Evolutionary conservation across 2,113 vertebrate species (phyloP).

Genomic region (rabbit (Oryctolagus cuniculus)): DNA sequence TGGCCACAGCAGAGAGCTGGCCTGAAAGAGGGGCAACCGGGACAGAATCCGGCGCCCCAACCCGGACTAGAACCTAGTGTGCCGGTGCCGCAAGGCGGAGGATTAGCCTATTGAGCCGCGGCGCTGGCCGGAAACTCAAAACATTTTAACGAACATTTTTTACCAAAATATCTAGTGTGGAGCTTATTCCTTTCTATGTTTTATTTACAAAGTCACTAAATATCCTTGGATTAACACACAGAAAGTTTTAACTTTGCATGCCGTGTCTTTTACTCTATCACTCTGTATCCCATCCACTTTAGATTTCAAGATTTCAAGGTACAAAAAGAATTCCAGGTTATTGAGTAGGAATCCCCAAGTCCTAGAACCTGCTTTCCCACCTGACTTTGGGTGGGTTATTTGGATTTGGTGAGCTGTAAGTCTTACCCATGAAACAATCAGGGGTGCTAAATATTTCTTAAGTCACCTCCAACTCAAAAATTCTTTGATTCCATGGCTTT

Average conservation of each 20-base stretch:
- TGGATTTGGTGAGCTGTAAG: background rate
- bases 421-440: conserved; percentile 7
- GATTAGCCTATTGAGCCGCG: too few species aligned
- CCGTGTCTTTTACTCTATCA: background rate
- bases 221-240: background rate
- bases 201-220: background rate
- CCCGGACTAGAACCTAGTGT: too few species aligned
- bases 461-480: background rate
- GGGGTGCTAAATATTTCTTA: background rate
- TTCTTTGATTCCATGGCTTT: background rate
- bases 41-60: too few species aligned
- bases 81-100: too few species aligned
- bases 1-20: too few species aligned
- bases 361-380: background rate
- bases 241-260: conserved; percentile 10
- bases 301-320: background rate
- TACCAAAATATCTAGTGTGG: background rate
- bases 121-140: conserved; percentile 31
- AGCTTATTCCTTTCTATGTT: background rate
- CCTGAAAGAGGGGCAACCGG: too few species aligned
- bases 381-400: background rate
- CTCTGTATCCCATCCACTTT: background rate
- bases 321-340: background rate
- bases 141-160: background rate
- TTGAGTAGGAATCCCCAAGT: background rate